These are phyloP conservation scores for Ptilorrhoa leucosticta DNA, from an alignment of 2,113 vertebrate species.

Conservation along the genomic window DNA sequence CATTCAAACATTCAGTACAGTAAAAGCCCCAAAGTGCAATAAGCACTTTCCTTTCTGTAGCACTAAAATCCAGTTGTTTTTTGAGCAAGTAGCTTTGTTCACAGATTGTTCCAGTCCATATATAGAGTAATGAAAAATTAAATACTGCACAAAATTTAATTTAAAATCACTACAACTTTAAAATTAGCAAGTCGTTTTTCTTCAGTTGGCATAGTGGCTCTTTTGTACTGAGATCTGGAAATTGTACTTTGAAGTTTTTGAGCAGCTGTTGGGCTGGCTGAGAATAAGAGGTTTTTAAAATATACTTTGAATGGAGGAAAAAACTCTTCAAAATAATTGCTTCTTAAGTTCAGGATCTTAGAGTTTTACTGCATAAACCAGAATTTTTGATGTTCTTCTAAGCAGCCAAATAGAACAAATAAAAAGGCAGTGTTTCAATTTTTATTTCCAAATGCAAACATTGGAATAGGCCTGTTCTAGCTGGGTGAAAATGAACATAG, in stretches of 20 bases:
- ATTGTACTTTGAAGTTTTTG: not conserved
- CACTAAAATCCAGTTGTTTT: not conserved
- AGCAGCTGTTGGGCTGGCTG: not conserved
- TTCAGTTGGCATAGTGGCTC: not conserved
- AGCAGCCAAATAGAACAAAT: not conserved
- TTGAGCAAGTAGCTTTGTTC: not conserved
- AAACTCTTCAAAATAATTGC: not conserved
- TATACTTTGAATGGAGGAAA: not conserved
- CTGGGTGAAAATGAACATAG: not conserved
- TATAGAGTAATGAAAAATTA: slow-evolving; percentile 11
- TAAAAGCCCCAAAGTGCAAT: not conserved
- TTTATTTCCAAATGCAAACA: not conserved
- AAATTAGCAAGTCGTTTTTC: not conserved
- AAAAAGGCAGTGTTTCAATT: not conserved
- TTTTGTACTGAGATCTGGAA: not conserved
- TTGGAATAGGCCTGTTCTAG: not conserved
- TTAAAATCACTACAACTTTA: not conserved
- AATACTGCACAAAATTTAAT: not conserved
- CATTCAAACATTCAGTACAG: not conserved
- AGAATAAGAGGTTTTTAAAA: not conserved
- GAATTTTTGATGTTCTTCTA: not conserved
- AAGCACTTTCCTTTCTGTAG: not conserved
- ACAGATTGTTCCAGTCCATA: not conserved
- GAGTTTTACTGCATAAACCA: not conserved
- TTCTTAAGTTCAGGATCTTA: not conserved